Percentiles rank a stretch among this genome's conserved stretches.
Conservation (phyloP, 2,797 vertebrate genomes). For the Odontamblyopus lacepedii region DNA sequence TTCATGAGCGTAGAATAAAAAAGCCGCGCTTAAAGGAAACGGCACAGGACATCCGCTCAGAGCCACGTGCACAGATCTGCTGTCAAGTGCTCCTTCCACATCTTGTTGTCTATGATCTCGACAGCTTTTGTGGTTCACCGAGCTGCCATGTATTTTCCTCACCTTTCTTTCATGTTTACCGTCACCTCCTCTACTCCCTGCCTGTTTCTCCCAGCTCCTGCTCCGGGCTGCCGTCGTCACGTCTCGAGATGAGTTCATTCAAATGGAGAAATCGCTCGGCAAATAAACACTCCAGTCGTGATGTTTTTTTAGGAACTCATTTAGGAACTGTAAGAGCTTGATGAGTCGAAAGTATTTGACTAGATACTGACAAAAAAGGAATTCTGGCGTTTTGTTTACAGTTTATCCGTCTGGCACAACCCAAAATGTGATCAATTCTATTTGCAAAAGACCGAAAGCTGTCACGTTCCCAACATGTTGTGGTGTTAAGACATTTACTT, state of each 20-base stretch:
- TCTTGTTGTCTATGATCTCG: constrained; percentile 32
- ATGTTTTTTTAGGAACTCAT: constrained; percentile 27
- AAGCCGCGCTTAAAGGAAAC: constrained; percentile 35
- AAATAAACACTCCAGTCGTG: constrained; percentile 23
- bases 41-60: constrained; percentile 46
- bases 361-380: constrained; percentile 23
- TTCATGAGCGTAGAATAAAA: constrained; percentile 40
- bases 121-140: constrained; percentile 27
- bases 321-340: constrained; percentile 21
- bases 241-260: constrained; percentile 32
- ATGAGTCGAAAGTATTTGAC: constrained; percentile 25
- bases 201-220: constrained; percentile 16
- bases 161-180: constrained; percentile 54
- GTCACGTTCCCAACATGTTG: constrained; percentile 45
- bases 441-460: constrained; percentile 44
- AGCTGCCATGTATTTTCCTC: constrained; percentile 40
- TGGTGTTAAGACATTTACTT: constrained; percentile 53
- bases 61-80: constrained; percentile 50
- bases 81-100: constrained; percentile 42
- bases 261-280: constrained; percentile 18
- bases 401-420: constrained; percentile 29
- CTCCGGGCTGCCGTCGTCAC: constrained; percentile 27
- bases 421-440: constrained; percentile 36
- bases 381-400: constrained; percentile 21
- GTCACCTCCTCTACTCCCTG: constrained; percentile 31